Base-by-base conservation (phyloP, 2,888 invertebrate genomes). In the Sinhomidia bicolor region DNA sequence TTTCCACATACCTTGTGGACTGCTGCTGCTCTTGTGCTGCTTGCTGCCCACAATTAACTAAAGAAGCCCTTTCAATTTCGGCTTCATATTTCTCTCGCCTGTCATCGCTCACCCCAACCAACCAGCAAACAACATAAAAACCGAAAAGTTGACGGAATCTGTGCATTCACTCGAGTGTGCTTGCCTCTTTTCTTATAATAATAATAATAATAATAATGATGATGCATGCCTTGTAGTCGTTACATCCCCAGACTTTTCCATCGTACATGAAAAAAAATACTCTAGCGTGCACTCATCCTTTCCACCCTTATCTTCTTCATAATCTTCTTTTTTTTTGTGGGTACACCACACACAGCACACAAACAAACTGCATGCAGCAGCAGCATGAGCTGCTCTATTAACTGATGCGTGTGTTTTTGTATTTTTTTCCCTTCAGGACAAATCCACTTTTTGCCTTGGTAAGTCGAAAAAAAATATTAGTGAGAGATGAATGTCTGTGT, bases 11-110 rank as follows among this genome's bases (percentile, higher is more conserved):
- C 57, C 32, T 81, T 44, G 62, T 44, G 44, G 44, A 47, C n/a
- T 65, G 78, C 32, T 26, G n/a, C n/a, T n/a, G n/a, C n/a, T 80
- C 65, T 57, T 60, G 44, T 84, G 47, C 76, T 60, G 84, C 47
- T 41, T 84, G 47, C 76, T 60, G 84, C 47, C 54, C 62, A 84
- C 84, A 84, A 84, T 84, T 84, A 84, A 84, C 76, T 76, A 60
- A 78, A 78, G 84, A 54, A 84, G 84, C 60, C 76, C 60, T 84
- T 84, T 84, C 84, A 84, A 84, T 84, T 76, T 84, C 84, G 76
- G 84, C 84, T 62, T 84, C 84, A 76, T 84, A 84, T 76, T 84
- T 60, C 76, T 84, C 62, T 51, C 17, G n/a, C 10, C 76, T 84
- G 84, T 76, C 84, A 84, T 76, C 84, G 76, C 84, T 76, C 76